These are phyloP conservation scores for Phaonia tiefii DNA, from an alignment of 2,888 invertebrate genomes.

Conservation along the genomic window DNA sequence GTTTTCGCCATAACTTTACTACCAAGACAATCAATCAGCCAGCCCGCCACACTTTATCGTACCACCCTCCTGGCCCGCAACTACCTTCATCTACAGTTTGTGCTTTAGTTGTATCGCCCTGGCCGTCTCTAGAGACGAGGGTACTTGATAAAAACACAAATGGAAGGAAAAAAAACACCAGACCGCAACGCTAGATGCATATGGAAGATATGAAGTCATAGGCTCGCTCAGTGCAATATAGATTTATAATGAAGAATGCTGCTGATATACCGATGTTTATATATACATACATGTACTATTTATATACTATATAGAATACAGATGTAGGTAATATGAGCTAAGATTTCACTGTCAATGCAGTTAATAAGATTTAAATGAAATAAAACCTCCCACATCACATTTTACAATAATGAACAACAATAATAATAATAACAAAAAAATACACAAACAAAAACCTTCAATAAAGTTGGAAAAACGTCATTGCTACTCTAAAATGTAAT, in stretches of 20 bases:
- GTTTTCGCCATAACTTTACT: constrained; percentile 29
- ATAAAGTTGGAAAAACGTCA: constrained; percentile 1
- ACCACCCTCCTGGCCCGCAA: neutral
- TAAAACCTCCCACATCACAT: constrained; percentile 42
- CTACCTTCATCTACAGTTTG: neutral
- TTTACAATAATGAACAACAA: neutral
- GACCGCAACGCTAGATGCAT: constrained; percentile 33
- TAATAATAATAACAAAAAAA: too few relatives aligned
- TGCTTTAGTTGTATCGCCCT: neutral
- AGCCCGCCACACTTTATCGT: neutral
- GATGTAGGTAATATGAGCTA: constrained; percentile 54
- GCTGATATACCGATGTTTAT: neutral
- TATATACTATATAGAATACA: neutral
- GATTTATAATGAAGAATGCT: constrained; percentile 23
- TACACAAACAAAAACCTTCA: neutral
- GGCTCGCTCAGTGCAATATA: constrained; percentile 23
- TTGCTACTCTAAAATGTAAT: neutral
- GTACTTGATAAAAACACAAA: too few relatives aligned
- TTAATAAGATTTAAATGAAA: constrained; percentile 49
- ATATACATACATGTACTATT: neutral
- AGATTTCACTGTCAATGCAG: constrained; percentile 62
- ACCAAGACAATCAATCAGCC: neutral
- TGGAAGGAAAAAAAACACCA: too few relatives aligned
- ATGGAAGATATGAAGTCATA: constrained; percentile 47
- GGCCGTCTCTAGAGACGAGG: constrained; percentile 1